A percentile compares a stretch with the other conserved stretches of the same genome.
Conservation (phyloP, 2,888 invertebrate genomes). For the Drosophila recens region DNA sequence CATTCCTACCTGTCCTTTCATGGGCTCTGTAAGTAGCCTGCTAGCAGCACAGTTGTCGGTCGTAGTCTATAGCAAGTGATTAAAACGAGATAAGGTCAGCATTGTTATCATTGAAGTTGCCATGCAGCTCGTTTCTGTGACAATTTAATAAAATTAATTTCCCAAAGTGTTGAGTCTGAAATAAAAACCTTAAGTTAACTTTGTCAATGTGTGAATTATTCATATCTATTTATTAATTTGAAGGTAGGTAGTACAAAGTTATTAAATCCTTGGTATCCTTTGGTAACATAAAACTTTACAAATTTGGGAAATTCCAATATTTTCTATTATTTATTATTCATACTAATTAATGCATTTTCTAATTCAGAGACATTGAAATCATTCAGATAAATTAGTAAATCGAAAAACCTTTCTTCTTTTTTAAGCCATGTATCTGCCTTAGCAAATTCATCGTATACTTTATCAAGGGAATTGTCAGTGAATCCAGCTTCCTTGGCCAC, state of each 20-base stretch:
- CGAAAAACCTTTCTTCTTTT: too few species aligned
- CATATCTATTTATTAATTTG: too few species aligned
- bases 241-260: too few species aligned
- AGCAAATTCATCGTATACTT: background rate
- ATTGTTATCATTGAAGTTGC: constrained; percentile 34
- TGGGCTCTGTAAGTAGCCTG: constrained; percentile 65
- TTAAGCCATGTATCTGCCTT: background rate
- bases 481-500: background rate
- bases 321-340: too few species aligned
- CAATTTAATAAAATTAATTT: constrained; percentile 84
- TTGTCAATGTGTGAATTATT: background rate
- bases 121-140: constrained; percentile 81
- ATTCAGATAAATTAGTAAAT: too few species aligned
- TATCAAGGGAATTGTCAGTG: background rate
- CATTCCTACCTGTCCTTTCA: constrained; percentile 28
- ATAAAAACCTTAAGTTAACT: constrained; percentile 2
- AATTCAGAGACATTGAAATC: too few species aligned
- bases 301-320: too few species aligned
- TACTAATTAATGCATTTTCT: too few species aligned
- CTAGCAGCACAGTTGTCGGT: constrained; percentile 45
- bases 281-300: too few species aligned
- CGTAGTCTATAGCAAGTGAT: constrained; percentile 66
- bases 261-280: too few species aligned
- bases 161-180: constrained; percentile 75
- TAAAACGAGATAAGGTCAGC: constrained; percentile 59